Base-by-base conservation (phyloP, 2,888 invertebrate genomes). In the Hoplodrina blanda region DNA sequence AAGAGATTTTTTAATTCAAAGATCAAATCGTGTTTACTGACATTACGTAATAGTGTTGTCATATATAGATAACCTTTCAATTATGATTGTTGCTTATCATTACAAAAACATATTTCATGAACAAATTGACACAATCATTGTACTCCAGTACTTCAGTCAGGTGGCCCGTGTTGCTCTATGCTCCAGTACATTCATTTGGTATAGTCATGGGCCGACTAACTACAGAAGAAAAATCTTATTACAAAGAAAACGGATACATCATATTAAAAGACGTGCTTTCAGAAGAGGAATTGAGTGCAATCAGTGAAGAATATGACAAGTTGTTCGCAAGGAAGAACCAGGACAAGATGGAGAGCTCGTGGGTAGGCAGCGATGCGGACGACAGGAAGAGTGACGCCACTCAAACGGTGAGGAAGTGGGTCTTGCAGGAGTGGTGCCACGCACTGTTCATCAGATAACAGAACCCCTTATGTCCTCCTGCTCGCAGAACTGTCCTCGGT, bases 171-270 rank as follows among this genome's bases (percentile, higher is more conserved):
- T n/a, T n/a, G n/a, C n/a, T n/a, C n/a, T n/a, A n/a, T n/a, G n/a
- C 52, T 44, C 19, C 13, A 25, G 11, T 8, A 52, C n/a, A 63
- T 19, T 57, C n/a, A 61, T 37, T 2, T 33, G 41, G 6, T 20
- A 46, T 20, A 49, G 68, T 56, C 25, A 93, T 94, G 94, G 90
- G 81, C n/a, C 81, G 80, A 30, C 84, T 97, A 20, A 95, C 95
- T 1, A 60, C 85, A 13, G 91, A 96, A 33, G 94, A 97, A 84
- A 94, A 93, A 53, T 62, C 91, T 57, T 96, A 95, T 81, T 97
- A 96, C 87, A 84, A 92, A 49, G 92, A 96, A 6, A 96, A 97
- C 84, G 97, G 97, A 0, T 97, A 92, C 81, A 89, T 97, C 4
- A 90, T 96, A 60, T 82, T 97, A 17, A 93, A 93, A 50, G 90